These are phyloP conservation scores for Laupala kohalensis DNA, from an alignment of 1,140 invertebrate species.

Conservation along the genomic window DNA sequence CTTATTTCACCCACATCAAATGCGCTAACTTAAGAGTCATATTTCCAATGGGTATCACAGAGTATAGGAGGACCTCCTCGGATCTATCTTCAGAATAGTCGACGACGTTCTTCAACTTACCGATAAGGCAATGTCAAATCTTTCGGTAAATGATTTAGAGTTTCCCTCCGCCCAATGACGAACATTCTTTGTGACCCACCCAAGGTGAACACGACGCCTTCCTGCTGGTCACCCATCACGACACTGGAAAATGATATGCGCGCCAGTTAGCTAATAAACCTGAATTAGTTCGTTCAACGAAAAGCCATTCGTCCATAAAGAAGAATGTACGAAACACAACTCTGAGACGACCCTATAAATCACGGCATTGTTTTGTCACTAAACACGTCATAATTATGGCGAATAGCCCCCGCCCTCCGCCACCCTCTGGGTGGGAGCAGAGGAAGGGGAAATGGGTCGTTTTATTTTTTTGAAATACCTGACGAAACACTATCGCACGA, in stretches of 20 bases:
- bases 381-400: not conserved
- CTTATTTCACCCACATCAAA: too few relatives aligned
- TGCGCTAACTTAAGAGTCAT: too few relatives aligned
- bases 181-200: not conserved
- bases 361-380: not conserved
- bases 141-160: too few relatives aligned
- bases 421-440: not conserved
- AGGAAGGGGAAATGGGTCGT: too few relatives aligned
- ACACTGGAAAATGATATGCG: not conserved
- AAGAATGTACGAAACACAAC: not conserved
- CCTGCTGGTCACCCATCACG: not conserved
- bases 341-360: not conserved
- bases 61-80: too few relatives aligned
- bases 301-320: not conserved
- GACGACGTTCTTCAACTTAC: too few relatives aligned
- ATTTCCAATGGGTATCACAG: too few relatives aligned
- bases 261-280: not conserved
- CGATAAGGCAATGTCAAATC: too few relatives aligned
- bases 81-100: too few relatives aligned
- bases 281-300: not conserved
- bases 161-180: too few relatives aligned
- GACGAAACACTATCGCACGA: not conserved
- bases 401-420: not conserved
- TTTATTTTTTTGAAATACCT: not conserved
- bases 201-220: not conserved